Evolutionary conservation across 2,113 vertebrate species (phyloP).

Genomic region (Antechinus flavipes): DNA sequence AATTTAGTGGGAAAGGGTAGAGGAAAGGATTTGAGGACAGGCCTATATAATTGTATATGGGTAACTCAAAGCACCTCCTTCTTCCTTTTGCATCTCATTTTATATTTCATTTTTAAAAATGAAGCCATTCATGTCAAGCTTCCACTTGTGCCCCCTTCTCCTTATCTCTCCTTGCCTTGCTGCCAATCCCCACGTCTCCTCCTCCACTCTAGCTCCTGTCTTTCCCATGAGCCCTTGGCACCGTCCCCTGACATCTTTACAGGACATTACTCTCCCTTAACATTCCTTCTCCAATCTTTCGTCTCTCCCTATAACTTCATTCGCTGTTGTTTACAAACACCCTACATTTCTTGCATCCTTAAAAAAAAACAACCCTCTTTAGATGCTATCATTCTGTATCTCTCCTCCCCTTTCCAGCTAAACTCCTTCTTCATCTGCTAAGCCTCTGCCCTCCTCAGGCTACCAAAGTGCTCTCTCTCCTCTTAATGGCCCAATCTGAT

Average conservation of each 20-base stretch:
- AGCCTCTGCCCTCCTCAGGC: background rate
- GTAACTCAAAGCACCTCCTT: background rate
- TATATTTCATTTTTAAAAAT: background rate
- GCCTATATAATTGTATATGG: background rate
- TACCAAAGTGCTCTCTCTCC: background rate
- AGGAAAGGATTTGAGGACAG: background rate
- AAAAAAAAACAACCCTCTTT: background rate
- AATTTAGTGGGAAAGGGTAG: background rate
- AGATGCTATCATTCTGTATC: background rate
- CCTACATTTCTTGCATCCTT: background rate
- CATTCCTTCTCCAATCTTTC: background rate
- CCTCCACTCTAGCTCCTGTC: background rate
- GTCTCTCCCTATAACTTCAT: background rate
- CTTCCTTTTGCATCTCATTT: background rate
- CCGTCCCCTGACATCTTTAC: background rate
- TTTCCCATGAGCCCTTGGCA: background rate
- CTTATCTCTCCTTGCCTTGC: background rate
- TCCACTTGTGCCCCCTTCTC: background rate
- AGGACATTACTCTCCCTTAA: background rate
- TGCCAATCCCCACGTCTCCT: background rate
- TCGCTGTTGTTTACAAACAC: background rate
- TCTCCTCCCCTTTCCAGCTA: background rate
- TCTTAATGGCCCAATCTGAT: background rate
- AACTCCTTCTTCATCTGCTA: background rate
- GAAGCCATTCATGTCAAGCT: background rate